phyloP scores from a whole-genome alignment of 1,140 invertebrate genomes.

The Stenopsyche tienmushanensis region DNA sequence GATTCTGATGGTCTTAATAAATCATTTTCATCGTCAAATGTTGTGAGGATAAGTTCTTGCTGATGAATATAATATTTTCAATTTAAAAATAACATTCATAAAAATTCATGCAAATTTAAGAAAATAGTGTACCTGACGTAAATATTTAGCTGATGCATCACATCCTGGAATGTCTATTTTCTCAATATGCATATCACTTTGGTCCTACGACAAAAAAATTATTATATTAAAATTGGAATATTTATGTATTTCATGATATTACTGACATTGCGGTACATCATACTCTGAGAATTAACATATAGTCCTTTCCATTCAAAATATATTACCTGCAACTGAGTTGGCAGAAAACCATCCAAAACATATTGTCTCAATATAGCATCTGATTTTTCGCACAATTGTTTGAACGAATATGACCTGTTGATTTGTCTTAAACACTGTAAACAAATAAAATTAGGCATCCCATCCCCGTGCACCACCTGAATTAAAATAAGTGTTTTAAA shows the following conservation, averaged over 20 bases:
- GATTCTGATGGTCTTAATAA: background rate
- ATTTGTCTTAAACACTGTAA: slow-evolving; percentile 33
- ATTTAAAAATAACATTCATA: too few relatives aligned
- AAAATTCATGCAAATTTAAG: too few relatives aligned
- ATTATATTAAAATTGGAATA: background rate
- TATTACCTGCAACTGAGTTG: slow-evolving; percentile 22
- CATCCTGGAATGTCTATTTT: slow-evolving; percentile 3
- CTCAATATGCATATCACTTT: background rate
- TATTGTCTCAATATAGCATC: slow-evolving; percentile 32
- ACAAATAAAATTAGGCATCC: slow-evolving; percentile 35
- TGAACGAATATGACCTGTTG: slow-evolving; percentile 30
- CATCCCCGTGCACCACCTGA: slow-evolving; percentile 30
- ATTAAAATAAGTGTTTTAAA: too few relatives aligned
- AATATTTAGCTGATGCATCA: background rate
- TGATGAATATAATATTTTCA: slow-evolving; percentile 10
- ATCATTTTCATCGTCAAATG: slow-evolving; percentile 4
- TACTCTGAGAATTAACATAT: too few relatives aligned
- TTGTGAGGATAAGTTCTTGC: slow-evolving; percentile 1
- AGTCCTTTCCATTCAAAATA: too few relatives aligned
- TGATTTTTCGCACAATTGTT: slow-evolving; percentile 39
- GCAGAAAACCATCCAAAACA: slow-evolving; percentile 29
- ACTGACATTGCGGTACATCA: too few relatives aligned
- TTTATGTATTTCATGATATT: too few relatives aligned
- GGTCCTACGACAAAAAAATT: slow-evolving; percentile 2
- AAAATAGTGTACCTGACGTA: slow-evolving; percentile 8